A percentile compares a stretch with the other conserved stretches of the same genome.
phyloP scores from a whole-genome alignment of 2,888 invertebrate species.

The Micoletzkya japonica region DNA sequence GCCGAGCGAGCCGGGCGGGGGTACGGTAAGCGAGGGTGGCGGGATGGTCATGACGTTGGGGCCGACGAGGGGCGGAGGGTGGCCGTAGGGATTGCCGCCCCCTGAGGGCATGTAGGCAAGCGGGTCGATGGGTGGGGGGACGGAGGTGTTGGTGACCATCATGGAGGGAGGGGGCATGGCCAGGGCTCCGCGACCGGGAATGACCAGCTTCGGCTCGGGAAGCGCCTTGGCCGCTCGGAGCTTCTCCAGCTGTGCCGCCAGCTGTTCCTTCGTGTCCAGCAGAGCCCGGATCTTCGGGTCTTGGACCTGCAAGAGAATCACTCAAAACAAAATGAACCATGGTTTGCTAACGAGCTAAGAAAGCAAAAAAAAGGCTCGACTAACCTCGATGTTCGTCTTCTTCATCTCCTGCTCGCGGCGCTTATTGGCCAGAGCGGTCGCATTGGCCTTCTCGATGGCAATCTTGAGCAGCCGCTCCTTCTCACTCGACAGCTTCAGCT shows the following conservation, averaged over 20 bases:
- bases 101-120: not conserved
- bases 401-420: conserved; percentile 1
- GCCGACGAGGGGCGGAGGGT: not conserved
- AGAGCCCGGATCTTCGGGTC: conserved; percentile 23
- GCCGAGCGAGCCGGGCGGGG: not conserved
- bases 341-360: no score
- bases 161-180: conserved; percentile 7
- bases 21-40: not conserved
- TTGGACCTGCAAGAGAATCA: conserved; percentile 8
- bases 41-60: conserved; percentile 1
- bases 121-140: not conserved
- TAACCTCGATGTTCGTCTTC: conserved; percentile 7
- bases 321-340: not conserved
- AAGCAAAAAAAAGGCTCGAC: no score
- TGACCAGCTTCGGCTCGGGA: conserved; percentile 26
- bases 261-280: not conserved
- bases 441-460: conserved; percentile 8
- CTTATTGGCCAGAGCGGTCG: not conserved
- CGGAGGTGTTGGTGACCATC: not conserved
- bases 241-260: conserved; percentile 10
- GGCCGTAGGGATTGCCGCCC: not conserved
- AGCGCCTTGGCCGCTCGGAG: conserved; percentile 11
- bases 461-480: conserved; percentile 17
- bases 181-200: conserved; percentile 18
- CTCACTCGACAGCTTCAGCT: conserved; percentile 3